These are phyloP conservation scores for Pristionchus arcanus DNA, from an alignment of 2,888 invertebrate species.

Conservation along the genomic window DNA sequence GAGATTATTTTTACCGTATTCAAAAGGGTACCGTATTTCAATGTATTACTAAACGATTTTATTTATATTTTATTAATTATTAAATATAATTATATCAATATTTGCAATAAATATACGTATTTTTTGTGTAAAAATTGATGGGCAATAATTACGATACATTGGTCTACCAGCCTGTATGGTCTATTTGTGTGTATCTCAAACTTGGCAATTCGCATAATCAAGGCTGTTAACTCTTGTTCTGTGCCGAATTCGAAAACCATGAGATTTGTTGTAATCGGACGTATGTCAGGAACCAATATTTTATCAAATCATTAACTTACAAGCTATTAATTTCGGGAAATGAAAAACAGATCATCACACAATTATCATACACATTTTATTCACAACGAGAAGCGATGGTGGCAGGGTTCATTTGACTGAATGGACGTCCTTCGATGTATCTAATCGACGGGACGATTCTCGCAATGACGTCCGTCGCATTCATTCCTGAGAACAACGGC, in stretches of 20 bases:
- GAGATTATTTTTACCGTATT: neutral
- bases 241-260: too few relatives aligned
- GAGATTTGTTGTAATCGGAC: too few relatives aligned
- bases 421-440: neutral
- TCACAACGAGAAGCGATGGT: neutral
- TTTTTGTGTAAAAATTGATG: too few relatives aligned
- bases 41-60: neutral
- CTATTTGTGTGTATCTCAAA: too few relatives aligned
- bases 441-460: neutral
- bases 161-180: too few relatives aligned
- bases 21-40: neutral
- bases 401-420: neutral
- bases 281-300: too few relatives aligned
- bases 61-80: neutral
- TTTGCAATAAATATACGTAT: too few relatives aligned
- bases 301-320: too few relatives aligned
- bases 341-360: neutral
- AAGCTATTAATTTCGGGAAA: too few relatives aligned
- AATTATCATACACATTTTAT: neutral
- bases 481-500: neutral
- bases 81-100: neutral
- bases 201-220: too few relatives aligned
- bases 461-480: conserved; percentile 40
- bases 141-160: too few relatives aligned
- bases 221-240: too few relatives aligned